Conservation (phyloP, 92 coral and sea anemone genomes). For the Scolanthus callimorphus region DNA sequence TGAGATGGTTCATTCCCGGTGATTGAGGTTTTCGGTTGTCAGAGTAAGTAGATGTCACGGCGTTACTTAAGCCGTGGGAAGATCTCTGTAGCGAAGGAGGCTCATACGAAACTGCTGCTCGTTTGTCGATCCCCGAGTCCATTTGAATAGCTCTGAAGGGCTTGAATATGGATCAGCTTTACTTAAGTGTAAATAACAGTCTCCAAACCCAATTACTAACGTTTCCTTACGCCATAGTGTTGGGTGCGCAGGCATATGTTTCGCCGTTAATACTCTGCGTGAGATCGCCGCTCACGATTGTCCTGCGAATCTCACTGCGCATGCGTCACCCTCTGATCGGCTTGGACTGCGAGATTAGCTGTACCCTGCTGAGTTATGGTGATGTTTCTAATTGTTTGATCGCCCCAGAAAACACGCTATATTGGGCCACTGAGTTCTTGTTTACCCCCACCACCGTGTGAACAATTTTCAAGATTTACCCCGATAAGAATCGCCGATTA, state of each 20-base stretch:
- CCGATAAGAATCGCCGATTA: not conserved
- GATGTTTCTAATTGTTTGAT: conserved; percentile 97
- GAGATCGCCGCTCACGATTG: conserved; percentile 72
- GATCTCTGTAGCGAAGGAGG: conserved; percentile 60
- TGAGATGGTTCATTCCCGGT: conserved; percentile 81
- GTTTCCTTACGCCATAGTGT: conserved; percentile 75
- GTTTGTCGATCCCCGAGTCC: conserved; percentile 78
- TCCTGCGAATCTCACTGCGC: conserved; percentile 70
- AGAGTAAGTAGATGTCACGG: conserved; percentile 54
- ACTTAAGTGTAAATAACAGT: conserved; percentile 74
- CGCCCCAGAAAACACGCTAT: conserved; percentile 98
- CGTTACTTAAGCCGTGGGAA: conserved; percentile 50
- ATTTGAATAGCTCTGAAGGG: conserved; percentile 62
- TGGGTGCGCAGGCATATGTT: conserved; percentile 94
- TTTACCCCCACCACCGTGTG: conserved; percentile 51
- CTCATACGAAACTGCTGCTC: conserved; percentile 66
- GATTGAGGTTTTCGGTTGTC: conserved; percentile 67
- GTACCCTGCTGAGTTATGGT: conserved; percentile 91
- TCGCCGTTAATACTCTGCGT: conserved; percentile 93
- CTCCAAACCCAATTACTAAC: conserved; percentile 75
- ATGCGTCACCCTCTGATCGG: conserved; percentile 85
- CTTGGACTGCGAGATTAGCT: conserved; percentile 85
- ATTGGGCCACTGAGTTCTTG: conserved; percentile 77
- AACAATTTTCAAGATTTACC: conserved; percentile 29
- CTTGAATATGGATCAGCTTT: conserved; percentile 84